Evolutionary conservation across 2,888 invertebrate species (phyloP).

Genomic region (Phalangium opilio): DNA sequence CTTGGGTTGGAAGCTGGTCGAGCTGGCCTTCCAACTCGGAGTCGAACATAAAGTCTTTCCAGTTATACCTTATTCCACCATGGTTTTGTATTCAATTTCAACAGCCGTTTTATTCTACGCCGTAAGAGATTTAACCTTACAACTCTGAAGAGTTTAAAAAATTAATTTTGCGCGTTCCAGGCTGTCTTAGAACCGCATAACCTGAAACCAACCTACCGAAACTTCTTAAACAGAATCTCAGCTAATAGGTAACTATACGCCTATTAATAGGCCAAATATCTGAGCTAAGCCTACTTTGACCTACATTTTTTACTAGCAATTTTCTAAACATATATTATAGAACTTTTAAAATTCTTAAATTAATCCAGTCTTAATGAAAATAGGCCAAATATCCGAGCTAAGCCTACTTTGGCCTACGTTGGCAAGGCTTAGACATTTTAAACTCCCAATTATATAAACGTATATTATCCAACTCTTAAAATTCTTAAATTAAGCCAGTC

Average conservation of each 20-base stretch:
- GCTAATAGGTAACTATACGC: slow-evolving; percentile 18
- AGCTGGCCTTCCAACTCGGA: slow-evolving; percentile 56
- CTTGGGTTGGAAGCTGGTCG: slow-evolving; percentile 63
- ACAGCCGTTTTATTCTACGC: slow-evolving; percentile 17
- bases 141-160: neutral
- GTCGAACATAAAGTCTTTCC: slow-evolving; percentile 48
- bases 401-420: too few species aligned
- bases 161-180: slow-evolving; percentile 4
- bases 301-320: too few species aligned
- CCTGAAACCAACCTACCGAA: slow-evolving; percentile 20
- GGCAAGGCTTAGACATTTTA: too few species aligned
- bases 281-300: too few species aligned
- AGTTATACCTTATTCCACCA: slow-evolving; percentile 26
- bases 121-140: slow-evolving; percentile 6
- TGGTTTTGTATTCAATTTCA: slow-evolving; percentile 16
- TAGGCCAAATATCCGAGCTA: too few species aligned
- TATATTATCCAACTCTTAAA: too few species aligned
- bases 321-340: too few species aligned
- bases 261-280: too few species aligned
- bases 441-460: too few species aligned
- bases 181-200: slow-evolving; percentile 20
- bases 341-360: too few species aligned
- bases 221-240: slow-evolving; percentile 20
- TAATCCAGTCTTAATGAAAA: too few species aligned
- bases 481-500: too few species aligned